Conservation (phyloP, 2,888 invertebrate species). For the Piscicola geometra region DNA sequence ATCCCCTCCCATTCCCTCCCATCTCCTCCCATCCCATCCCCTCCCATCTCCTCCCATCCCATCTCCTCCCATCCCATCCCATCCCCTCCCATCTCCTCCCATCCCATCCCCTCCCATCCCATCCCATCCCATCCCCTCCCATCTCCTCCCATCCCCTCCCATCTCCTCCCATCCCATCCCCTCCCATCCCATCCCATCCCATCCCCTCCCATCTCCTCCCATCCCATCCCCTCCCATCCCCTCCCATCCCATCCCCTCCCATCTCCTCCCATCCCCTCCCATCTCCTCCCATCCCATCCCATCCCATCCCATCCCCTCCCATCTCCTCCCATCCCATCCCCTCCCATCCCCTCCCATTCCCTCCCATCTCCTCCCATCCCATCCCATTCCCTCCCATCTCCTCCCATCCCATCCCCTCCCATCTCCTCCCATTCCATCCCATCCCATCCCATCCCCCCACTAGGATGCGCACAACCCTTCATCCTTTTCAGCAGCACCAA, state of each 20-base stretch:
- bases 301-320: not conserved
- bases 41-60: too few species aligned
- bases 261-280: too few species aligned
- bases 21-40: too few species aligned
- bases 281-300: not conserved
- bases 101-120: not conserved
- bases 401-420: not conserved
- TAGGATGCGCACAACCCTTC: slow-evolving; percentile 56
- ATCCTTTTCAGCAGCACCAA: slow-evolving; percentile 59
- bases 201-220: not conserved
- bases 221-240: too few species aligned
- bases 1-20: not conserved
- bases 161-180: too few species aligned
- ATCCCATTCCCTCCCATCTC: too few species aligned
- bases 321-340: not conserved
- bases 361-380: too few species aligned
- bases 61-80: too few species aligned
- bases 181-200: too few species aligned
- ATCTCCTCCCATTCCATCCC: not conserved
- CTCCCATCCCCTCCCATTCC: not conserved
- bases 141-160: not conserved
- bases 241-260: too few species aligned
- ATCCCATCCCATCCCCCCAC: not conserved
- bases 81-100: not conserved
- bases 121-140: not conserved